Conservation (phyloP, 1,140 invertebrate genomes). For the Drosophila nebulosa region DNA sequence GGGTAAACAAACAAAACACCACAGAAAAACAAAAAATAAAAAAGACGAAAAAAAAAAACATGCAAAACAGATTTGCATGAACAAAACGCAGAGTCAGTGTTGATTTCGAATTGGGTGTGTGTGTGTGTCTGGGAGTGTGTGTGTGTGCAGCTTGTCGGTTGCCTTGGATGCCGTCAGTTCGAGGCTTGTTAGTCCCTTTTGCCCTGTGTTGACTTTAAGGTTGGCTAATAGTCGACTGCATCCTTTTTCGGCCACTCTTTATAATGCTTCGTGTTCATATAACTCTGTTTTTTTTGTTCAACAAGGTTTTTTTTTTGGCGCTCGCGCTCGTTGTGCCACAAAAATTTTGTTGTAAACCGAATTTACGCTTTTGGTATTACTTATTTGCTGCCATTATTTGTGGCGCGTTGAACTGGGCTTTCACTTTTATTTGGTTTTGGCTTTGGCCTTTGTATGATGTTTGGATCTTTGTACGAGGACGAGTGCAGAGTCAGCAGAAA, state of each 20-base stretch:
- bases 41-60: conserved; percentile 45
- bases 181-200: conserved; percentile 58
- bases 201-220: conserved; percentile 66
- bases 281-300: conserved; percentile 29
- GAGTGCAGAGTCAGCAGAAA: conserved; percentile 45
- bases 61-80: conserved; percentile 72
- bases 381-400: conserved; percentile 73
- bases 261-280: not conserved
- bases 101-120: conserved; percentile 1
- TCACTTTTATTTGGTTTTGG: conserved; percentile 61
- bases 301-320: conserved; percentile 10
- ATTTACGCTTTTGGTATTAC: conserved; percentile 73
- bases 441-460: conserved; percentile 45
- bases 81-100: conserved; percentile 36
- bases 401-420: conserved; percentile 46
- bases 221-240: conserved; percentile 68
- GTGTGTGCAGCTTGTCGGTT: conserved; percentile 36
- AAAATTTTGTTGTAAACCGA: conserved; percentile 70
- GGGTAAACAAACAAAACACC: conserved; percentile 47
- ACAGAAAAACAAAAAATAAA: conserved; percentile 35
- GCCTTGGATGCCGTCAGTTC: conserved; percentile 64
- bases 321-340: conserved; percentile 19
- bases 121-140: conserved; percentile 26
- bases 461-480: not conserved
- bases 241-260: conserved; percentile 24